These are phyloP conservation scores for Chelonus formosanus DNA, from an alignment of 2,888 invertebrate genomes.

Conservation along the genomic window DNA sequence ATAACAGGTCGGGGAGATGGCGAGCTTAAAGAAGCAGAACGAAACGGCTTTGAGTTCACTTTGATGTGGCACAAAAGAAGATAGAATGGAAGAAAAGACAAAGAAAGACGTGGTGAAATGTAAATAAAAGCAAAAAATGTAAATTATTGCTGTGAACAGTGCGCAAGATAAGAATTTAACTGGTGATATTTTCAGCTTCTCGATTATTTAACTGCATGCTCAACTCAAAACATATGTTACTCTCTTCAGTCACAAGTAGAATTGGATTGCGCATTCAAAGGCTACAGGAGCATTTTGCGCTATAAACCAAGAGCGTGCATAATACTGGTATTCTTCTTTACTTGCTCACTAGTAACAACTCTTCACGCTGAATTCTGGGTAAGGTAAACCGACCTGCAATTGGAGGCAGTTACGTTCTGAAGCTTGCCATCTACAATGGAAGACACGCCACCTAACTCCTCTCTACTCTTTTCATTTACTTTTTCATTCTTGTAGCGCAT, in stretches of 20 bases:
- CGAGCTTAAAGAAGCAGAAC: conserved; percentile 18
- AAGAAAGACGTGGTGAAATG: conserved; percentile 25
- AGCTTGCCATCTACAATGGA: conserved; percentile 7
- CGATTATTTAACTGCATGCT: too few species aligned
- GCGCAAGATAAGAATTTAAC: conserved; percentile 14
- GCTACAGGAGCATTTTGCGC: conserved; percentile 44
- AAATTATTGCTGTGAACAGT: conserved; percentile 1
- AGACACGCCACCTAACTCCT: conserved; percentile 19
- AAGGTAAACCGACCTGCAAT: conserved; percentile 46
- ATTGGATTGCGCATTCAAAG: background rate
- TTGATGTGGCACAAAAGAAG: background rate
- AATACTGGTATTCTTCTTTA: conserved; percentile 36
- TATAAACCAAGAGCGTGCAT: conserved; percentile 49
- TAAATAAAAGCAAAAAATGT: conserved; percentile 7
- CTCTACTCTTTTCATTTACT: conserved; percentile 29
- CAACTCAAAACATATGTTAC: too few species aligned
- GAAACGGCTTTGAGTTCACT: conserved; percentile 5
- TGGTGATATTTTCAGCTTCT: too few species aligned
- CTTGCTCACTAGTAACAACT: conserved; percentile 22
- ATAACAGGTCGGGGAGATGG: conserved; percentile 38
- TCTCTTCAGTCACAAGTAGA: background rate
- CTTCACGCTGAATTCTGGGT: conserved; percentile 40
- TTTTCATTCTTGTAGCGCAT: conserved; percentile 11
- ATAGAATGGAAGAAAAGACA: conserved; percentile 5
- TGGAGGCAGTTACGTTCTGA: conserved; percentile 52